Evolutionary conservation across 1,140 invertebrate species (phyloP).

Genomic region (Globodera rostochiensis): DNA sequence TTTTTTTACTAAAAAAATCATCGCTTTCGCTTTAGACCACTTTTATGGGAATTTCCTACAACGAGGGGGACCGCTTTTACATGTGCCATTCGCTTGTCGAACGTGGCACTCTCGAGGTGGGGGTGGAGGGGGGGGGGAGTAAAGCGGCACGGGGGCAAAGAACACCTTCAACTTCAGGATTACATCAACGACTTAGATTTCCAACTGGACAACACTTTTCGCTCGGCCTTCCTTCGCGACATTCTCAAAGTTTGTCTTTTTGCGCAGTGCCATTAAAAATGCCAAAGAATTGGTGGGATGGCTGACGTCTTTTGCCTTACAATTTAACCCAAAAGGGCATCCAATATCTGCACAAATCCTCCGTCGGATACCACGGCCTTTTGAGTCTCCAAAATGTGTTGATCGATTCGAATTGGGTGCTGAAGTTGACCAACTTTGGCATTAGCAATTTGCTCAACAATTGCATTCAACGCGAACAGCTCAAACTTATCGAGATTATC

Average conservation of each 20-base stretch:
- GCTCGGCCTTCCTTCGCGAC: constrained; percentile 47
- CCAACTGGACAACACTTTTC: constrained; percentile 53
- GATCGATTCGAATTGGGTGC: constrained; percentile 64
- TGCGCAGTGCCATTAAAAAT: too few species aligned
- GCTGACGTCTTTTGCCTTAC: background rate
- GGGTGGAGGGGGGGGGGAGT: too few species aligned
- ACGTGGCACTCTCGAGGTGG: constrained; percentile 54
- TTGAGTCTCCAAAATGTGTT: constrained; percentile 53
- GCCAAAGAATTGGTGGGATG: too few species aligned
- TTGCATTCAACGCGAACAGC: constrained; percentile 37
- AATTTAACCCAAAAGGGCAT: constrained; percentile 40
- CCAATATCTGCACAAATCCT: constrained; percentile 57
- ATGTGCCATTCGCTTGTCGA: constrained; percentile 57
- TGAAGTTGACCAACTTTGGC: constrained; percentile 62
- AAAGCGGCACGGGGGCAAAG: constrained; percentile 3
- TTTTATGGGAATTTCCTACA: constrained; percentile 57
- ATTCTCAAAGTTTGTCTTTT: constrained; percentile 35
- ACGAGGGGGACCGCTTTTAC: constrained; percentile 57
- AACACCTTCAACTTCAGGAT: constrained; percentile 43
- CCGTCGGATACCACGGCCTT: constrained; percentile 58
- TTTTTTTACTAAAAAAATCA: too few species aligned
- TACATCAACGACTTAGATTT: constrained; percentile 59
- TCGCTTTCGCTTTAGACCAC: constrained; percentile 5
- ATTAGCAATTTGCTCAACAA: constrained; percentile 53
- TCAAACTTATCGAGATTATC: constrained; percentile 53